These are phyloP conservation scores for Pelobates cultripes DNA, from an alignment of 2,797 vertebrate species.

Conservation along the genomic window DNA sequence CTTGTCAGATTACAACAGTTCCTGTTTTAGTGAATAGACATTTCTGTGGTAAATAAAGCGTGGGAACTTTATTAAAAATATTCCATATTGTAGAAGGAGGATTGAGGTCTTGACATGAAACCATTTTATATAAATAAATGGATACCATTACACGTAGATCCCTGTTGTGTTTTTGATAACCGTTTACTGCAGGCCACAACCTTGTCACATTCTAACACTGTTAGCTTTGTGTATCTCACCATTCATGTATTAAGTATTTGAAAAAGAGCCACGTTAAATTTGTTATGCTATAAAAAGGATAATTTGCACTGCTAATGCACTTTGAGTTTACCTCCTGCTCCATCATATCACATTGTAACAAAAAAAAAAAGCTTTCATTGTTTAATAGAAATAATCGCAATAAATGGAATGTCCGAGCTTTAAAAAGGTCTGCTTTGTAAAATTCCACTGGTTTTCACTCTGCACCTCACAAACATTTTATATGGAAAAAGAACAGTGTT, in stretches of 20 bases:
- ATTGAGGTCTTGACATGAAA: not conserved
- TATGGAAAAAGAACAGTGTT: slow-evolving; percentile 44
- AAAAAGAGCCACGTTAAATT: slow-evolving; percentile 14
- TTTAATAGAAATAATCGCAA: slow-evolving; percentile 45
- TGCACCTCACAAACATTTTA: slow-evolving; percentile 53
- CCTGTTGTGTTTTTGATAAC: slow-evolving; percentile 9
- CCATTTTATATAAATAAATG: slow-evolving; percentile 10
- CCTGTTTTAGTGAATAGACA: too few species aligned
- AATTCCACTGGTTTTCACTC: slow-evolving; percentile 28
- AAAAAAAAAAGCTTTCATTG: slow-evolving; percentile 48
- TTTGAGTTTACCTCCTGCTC: slow-evolving; percentile 37
- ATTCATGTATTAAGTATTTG: slow-evolving; percentile 15
- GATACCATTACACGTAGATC: slow-evolving; percentile 8
- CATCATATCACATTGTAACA: slow-evolving; percentile 1
- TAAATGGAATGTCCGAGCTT: slow-evolving; percentile 38
- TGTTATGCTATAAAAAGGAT: slow-evolving; percentile 35
- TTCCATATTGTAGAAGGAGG: too few species aligned
- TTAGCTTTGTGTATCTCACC: slow-evolving; percentile 16
- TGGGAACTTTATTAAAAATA: too few species aligned
- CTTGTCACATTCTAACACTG: slow-evolving; percentile 43
- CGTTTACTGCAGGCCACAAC: slow-evolving; percentile 31
- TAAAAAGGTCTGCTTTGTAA: slow-evolving; percentile 15
- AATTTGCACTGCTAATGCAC: slow-evolving; percentile 29
- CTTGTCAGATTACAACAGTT: too few species aligned
- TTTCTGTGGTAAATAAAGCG: too few species aligned